Evolutionary conservation across 2,113 vertebrate species (phyloP).

Genomic region (Acanthochromis polyacanthus): DNA sequence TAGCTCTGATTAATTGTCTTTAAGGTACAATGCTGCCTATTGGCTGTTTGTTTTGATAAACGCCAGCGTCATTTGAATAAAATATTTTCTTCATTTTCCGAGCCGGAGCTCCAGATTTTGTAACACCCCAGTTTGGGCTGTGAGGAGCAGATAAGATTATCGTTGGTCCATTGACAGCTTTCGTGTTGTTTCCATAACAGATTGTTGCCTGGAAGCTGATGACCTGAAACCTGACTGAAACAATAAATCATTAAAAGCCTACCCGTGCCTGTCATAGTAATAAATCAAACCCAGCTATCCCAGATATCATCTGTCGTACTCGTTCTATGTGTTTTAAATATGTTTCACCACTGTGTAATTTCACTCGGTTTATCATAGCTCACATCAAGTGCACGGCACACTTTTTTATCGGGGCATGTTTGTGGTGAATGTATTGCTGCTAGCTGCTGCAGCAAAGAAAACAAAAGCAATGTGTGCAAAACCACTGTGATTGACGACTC

Average conservation of each 20-base stretch:
- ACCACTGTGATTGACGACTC: constrained; percentile 18
- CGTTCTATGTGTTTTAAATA: constrained; percentile 64
- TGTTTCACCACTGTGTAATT: constrained; percentile 71
- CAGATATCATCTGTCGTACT: constrained; percentile 61
- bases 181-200: constrained; percentile 78
- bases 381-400: constrained; percentile 28
- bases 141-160: constrained; percentile 81
- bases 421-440: constrained; percentile 15
- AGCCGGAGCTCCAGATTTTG: constrained; percentile 47
- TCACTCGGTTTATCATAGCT: constrained; percentile 72
- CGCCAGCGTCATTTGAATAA: constrained; percentile 76
- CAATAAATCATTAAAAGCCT: constrained; percentile 84
- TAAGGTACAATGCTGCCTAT: constrained; percentile 79
- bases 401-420: constrained; percentile 18
- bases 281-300: constrained; percentile 78
- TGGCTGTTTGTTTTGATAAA: constrained; percentile 82
- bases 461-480: constrained; percentile 28
- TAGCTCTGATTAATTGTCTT: constrained; percentile 85
- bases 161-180: constrained; percentile 76
- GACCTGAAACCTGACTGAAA: constrained; percentile 83
- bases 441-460: not conserved
- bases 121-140: constrained; percentile 65
- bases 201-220: constrained; percentile 82
- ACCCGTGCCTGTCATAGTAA: constrained; percentile 73
- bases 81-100: constrained; percentile 74